phyloP scores from a whole-genome alignment of 2,113 vertebrate species.

The Callopanchax toddi region DNA sequence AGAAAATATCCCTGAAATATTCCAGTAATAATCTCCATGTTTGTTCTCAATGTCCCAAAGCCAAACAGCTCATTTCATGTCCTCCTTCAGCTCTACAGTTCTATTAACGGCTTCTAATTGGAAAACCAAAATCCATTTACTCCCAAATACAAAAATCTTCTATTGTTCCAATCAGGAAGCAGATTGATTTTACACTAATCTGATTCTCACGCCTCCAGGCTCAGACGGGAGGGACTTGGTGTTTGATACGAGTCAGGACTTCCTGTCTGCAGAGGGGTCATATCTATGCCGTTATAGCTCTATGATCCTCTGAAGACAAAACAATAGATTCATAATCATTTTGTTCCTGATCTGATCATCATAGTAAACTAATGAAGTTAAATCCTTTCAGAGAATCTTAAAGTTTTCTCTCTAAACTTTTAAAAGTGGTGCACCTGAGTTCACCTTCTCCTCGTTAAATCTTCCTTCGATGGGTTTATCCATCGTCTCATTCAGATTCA shows the following conservation, averaged over 20 bases:
- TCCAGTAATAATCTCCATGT: not conserved
- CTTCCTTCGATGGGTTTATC: not conserved
- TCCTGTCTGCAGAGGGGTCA: no score
- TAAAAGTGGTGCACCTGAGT: constrained; percentile 2
- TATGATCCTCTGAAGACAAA: no score
- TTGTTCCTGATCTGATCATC: no score
- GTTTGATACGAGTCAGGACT: no score
- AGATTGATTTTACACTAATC: constrained; percentile 36
- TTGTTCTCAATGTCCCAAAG: not conserved
- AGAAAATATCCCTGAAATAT: no score
- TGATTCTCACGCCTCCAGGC: not conserved
- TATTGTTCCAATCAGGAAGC: constrained; percentile 36
- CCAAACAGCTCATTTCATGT: constrained; percentile 1
- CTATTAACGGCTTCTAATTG: constrained; percentile 43
- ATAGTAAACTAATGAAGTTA: constrained; percentile 4
- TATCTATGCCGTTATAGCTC: no score
- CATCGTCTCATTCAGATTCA: constrained; percentile 20
- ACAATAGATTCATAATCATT: no score
- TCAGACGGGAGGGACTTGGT: no score
- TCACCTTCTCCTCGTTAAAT: constrained; percentile 1
- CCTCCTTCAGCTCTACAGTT: constrained; percentile 9
- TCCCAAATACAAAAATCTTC: constrained; percentile 40
- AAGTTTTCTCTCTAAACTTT: not conserved
- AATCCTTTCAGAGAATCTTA: not conserved
- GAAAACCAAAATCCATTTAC: constrained; percentile 49